Base-by-base conservation (phyloP, 2,797 vertebrate species). In the Momotus momota region DNA sequence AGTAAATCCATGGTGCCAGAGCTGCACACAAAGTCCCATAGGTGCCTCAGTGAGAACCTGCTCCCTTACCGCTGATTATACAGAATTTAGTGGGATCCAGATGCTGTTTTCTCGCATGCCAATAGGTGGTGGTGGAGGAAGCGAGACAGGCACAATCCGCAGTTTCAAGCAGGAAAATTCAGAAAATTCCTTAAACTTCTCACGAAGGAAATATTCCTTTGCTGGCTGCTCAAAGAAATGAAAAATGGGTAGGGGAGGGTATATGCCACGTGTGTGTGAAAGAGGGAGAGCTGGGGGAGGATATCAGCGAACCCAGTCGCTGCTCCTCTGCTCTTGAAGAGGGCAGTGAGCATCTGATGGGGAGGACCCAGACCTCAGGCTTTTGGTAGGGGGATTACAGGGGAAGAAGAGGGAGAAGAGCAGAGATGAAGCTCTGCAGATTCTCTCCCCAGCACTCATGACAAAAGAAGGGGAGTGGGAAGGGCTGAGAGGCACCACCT, bases 41-140 rank as follows among this genome's bases (percentile, higher is more conserved):
- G 10, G 21, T 57, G 9, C 29, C 64, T 43, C 35, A 9, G 0
- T 1, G 12, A 21, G 18, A 88, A 31, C 1, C 43, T 77, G 51
- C 22, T 69, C 60, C 27, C 18, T 0, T 4, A 33, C 4, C 19
- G 6, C 3, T 1, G 0, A 4, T 3, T 4, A 4, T 0, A 4
- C 21, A 7, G 74, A 14, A 46, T 26, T 19, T 25, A 4, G 12
- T 1, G 2, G 25, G 35, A 52, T 62, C 9, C 49, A n/a, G 14
- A 1, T 77, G 95, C 75, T 79, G 33, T 95, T 91, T 86, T 14
- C 71, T 25, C 11, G 1, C 9, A 0, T 3, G 66, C 93, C 96
- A 9, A 80, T 91, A 91, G 84, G 75, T 94, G 95, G 93, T 48
- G 78, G 14, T 91, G 91, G 46, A 93, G 86, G 70, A 94, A 74